Evolutionary conservation across 2,113 vertebrate species (phyloP), one percentile per base, ranked within the genome.

Genomic region (Hypanus sabinus): DNA sequence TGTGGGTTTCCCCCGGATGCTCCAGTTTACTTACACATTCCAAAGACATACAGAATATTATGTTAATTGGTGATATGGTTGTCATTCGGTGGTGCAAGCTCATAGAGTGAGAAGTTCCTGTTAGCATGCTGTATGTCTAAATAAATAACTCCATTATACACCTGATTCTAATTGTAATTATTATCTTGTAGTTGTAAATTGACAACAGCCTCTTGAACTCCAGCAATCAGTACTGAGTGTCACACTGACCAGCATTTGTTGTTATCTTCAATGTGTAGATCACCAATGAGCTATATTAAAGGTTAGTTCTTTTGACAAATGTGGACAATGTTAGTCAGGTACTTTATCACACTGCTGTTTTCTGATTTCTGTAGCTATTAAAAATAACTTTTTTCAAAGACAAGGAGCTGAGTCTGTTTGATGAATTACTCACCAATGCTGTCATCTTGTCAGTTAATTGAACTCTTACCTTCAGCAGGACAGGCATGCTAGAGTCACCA

Each of bases 351-450:
- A 55, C 91, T 73, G 36, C 73, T 93, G 91, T 93, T 93, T 93
- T 73, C 91, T 93, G 91, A 93, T 75, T n/a, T n/a, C 36, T 93
- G 91, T 93, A 93, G 73, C 71, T 73, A 93, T 73, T 73, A 73
- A 73, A 75, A 93, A 93, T 36, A 38, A 38, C 73, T 70, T 73
- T 22, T 73, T 55, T 33, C 22, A 14, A 70, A 71, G 68, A 93
- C 91, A 93, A 73, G 73, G 38, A 55, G 73, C 91, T 55, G 70
- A 33, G 85, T 16, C 70, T 27, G 22, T 73, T 73, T 93, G 70
- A 93, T 27, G 91, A 38, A 93, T 93, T 93, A 22, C 73, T 36
- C 73, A 36, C 38, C 33, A 38, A 65, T 46, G 65, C 90, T 46
- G 68, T 70, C 90, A 71, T 93, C 20, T 20, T 73, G 18, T 20